phyloP scores from a whole-genome alignment of 2,797 vertebrate species.

The Calcarius lapponicus region DNA sequence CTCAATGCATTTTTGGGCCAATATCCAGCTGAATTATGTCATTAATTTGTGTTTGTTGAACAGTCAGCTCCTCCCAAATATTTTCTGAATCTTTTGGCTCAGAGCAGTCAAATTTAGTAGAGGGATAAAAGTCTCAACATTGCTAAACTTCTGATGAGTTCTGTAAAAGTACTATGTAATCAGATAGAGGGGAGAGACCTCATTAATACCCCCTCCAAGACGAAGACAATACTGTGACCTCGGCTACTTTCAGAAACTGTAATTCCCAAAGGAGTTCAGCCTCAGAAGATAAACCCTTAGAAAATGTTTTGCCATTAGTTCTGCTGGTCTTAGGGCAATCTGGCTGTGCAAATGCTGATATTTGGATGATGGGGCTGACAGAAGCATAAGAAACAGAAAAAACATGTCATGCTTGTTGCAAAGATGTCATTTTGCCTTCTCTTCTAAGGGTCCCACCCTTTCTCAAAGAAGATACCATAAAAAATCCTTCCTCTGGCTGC shows the following conservation, averaged over 20 bases:
- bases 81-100: not conserved
- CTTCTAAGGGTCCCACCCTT: not conserved
- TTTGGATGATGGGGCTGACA: not conserved
- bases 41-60: conserved; percentile 15
- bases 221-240: not conserved
- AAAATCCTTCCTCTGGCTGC: not conserved
- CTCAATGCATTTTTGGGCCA: not conserved
- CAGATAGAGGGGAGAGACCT: not conserved
- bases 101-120: not conserved
- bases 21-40: not conserved
- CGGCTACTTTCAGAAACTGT: not conserved
- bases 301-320: not conserved
- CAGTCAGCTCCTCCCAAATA: conserved; percentile 11
- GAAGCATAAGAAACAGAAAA: not conserved
- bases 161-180: not conserved
- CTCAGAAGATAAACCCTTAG: not conserved
- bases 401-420: not conserved
- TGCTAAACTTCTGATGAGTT: conserved; percentile 6
- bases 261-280: not conserved
- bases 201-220: not conserved
- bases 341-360: not conserved
- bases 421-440: not conserved
- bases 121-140: not conserved
- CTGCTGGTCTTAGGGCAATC: not conserved
- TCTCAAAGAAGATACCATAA: not conserved